Base-by-base conservation (phyloP, 2,113 vertebrate species). In the Aldabrachelys gigantea region DNA sequence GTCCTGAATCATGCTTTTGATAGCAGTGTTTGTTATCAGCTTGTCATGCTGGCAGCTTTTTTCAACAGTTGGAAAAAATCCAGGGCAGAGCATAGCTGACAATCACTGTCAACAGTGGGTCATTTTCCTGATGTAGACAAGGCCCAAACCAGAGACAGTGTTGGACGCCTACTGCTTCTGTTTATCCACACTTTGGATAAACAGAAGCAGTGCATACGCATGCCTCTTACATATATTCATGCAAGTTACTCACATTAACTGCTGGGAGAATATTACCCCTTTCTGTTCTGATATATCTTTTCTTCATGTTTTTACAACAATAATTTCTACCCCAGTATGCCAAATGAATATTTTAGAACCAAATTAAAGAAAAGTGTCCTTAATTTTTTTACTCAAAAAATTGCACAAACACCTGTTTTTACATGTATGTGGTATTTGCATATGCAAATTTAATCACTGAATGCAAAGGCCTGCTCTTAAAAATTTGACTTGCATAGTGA, bases 181-280 rank as follows among this genome's bases (percentile, higher is more conserved):
- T 21, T 89, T 62, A 62, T 31, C 29, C 29, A 62, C 29, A 62
- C 47, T 94, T 93, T 0, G 1, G 57, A 59, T 59, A 59, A 29
- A 57, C 24, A 24, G 8, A 25, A 57, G 56, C 9, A 24, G 24
- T 57, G 56, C 21, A 10, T 79, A 19, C 19, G n/a, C n/a, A 87
- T 92, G 29, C 1, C 13, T 88, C 81, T 53, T 85, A 0, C 91
- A 95, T 94, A 54, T 89, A 84, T 4, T 93, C 80, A 14, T 47
- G 12, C 50, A 89, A 79, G 22, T 85, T 81, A 91, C n/a, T 54
- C 78, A 90, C 13, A 14, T 41, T 22, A 21, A 6, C 29, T 88
- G 72, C 62, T 88, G 41, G 4, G 1, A 62, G 0, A 1, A 49
- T 14, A 3, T 1, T 72, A 9, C 9, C 52, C 49, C 79, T 80